Evolutionary conservation across 1,140 invertebrate species (phyloP).

Genomic region (Heliconius hermathena): DNA sequence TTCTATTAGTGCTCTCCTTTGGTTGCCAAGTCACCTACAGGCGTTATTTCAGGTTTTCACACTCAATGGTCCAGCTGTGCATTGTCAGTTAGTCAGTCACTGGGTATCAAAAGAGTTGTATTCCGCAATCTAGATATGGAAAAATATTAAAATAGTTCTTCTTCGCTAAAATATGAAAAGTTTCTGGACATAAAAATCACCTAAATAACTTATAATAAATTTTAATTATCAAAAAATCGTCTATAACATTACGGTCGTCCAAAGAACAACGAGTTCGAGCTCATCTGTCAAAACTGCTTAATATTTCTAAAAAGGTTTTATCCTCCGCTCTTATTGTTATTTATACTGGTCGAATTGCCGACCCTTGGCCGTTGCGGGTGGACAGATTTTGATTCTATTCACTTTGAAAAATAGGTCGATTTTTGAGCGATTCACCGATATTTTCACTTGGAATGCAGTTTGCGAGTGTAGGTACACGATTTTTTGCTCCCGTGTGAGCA

Average conservation of each 20-base stretch:
- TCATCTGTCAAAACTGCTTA: conserved; percentile 75
- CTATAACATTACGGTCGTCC: not conserved
- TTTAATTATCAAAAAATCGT: conserved; percentile 10
- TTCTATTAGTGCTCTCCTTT: too few relatives aligned
- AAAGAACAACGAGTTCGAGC: conserved; percentile 42
- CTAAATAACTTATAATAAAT: not conserved
- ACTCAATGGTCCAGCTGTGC: too few relatives aligned
- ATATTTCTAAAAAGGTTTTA: conserved; percentile 73
- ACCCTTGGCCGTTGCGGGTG: conserved; percentile 63
- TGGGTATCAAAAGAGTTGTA: too few relatives aligned
- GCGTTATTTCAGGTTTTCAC: too few relatives aligned
- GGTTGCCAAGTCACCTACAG: too few relatives aligned
- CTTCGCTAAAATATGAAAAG: not conserved
- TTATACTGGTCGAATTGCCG: conserved; percentile 75
- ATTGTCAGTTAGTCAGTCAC: too few relatives aligned
- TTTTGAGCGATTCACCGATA: conserved; percentile 49
- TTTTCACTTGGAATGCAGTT: conserved; percentile 64
- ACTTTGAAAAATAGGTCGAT: conserved; percentile 47
- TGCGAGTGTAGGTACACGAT: conserved; percentile 71
- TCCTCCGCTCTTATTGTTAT: conserved; percentile 76
- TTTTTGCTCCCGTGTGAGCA: conserved; percentile 71
- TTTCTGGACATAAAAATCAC: not conserved
- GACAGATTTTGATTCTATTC: conserved; percentile 51
- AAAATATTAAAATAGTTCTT: not conserved
- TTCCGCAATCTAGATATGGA: too few relatives aligned